Base-by-base conservation (phyloP, 2,888 invertebrate species). In the Yponomeuta sedellus region DNA sequence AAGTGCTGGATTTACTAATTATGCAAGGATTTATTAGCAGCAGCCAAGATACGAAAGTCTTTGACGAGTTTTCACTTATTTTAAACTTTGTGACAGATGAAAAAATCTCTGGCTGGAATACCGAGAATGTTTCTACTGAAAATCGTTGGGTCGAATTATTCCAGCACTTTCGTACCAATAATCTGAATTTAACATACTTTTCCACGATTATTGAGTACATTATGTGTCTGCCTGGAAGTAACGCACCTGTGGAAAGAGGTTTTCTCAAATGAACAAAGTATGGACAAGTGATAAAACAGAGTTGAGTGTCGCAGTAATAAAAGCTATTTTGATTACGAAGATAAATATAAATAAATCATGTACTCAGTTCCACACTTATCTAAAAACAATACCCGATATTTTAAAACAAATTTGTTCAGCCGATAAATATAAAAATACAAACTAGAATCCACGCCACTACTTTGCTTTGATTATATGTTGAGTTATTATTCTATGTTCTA, bases 1-100 rank as follows among this genome's bases (percentile, higher is more conserved):
- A 68, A 68, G 52, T 61, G 22, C 20, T 67, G 65, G 66, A 75
- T 71, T 62, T 72, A 69, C 70, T 74, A 66, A 75, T 72, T 70
- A 68, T 69, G 68, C 72, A 75, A 62, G 69, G 62, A 69, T 71
- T 69, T 70, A 71, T 72, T 71, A 66, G 72, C 70, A 66, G 72
- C 67, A 72, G 68, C 67, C 67, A 74, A 71, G 72, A 74, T 70
- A 73, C 72, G 67, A 68, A 75, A 73, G 70, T 74, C 62, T 75
- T 77, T 71, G 74, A 75, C 66, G 72, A 75, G 69, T 72, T 71
- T 72, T 70, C 71, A 67, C 64, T 75, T 62, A 74, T 76, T 72
- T 71, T 66, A 25, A 76, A 72, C 52, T 69, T 66, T 66, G 68
- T 68, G 57, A 69, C 67, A 67, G 62, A 64, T 39, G 61, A 75